phyloP scores from a whole-genome alignment of 2,888 invertebrate genomes.

The Mesorhabditis spiculigera region DNA sequence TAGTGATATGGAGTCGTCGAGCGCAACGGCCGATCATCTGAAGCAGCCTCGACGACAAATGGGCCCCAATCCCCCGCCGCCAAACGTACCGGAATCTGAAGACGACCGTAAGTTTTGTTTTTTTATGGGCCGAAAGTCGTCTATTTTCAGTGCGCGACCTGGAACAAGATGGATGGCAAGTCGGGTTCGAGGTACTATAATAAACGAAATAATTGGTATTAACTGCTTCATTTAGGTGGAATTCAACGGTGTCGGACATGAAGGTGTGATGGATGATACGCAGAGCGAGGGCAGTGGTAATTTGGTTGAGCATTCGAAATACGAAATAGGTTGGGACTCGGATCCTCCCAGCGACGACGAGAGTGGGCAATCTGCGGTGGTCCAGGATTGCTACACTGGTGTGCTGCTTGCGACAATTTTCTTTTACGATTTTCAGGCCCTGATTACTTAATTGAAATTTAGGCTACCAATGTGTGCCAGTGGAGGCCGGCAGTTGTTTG shows the following conservation, averaged over 20 bases:
- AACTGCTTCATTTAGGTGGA: background rate
- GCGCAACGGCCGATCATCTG: no score
- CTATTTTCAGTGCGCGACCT: background rate
- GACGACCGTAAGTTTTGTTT: background rate
- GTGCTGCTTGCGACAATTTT: no score
- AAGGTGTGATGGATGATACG: background rate
- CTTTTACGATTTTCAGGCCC: no score
- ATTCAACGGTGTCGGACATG: background rate
- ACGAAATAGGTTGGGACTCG: background rate
- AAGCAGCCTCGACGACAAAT: background rate
- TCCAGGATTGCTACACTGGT: no score
- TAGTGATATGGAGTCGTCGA: no score
- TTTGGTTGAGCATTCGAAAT: background rate
- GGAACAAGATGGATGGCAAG: background rate
- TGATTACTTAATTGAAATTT: background rate
- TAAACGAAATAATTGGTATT: background rate
- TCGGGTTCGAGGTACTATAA: background rate
- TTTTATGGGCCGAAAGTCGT: background rate
- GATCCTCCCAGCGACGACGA: background rate
- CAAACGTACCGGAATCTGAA: background rate
- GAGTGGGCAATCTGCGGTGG: background rate
- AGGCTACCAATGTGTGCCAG: background rate
- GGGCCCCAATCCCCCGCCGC: background rate
- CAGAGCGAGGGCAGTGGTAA: constrained; percentile 2
- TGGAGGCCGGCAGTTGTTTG: background rate